These are phyloP conservation scores for Haliclystus octoradiatus DNA, from an alignment of 30 jellyfish, hydroid and myxozoan species.

Conservation along the genomic window DNA sequence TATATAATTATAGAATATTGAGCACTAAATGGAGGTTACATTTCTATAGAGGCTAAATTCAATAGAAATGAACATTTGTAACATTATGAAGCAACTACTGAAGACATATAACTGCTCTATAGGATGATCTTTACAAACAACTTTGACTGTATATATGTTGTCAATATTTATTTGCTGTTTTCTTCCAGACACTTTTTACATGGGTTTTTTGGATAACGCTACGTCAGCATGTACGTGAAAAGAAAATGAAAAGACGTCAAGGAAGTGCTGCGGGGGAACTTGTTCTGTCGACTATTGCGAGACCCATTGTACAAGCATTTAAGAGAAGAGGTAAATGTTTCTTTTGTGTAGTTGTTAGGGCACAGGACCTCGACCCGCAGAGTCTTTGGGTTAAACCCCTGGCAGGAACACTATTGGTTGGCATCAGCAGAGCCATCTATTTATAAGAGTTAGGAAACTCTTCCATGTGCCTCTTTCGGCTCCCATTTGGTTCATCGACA, in stretches of 20 bases:
- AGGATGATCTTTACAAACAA: background rate
- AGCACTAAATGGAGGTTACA: background rate
- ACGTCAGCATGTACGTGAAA: conserved; percentile 87
- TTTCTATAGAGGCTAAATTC: background rate
- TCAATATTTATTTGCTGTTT: background rate
- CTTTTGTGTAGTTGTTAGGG: no score
- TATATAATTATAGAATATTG: no score
- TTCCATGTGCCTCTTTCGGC: no score
- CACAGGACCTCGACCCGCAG: no score
- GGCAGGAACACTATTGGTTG: no score
- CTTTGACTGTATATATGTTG: conserved; percentile 3
- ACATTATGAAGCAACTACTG: background rate
- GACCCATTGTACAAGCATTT: conserved; percentile 82
- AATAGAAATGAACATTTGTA: background rate
- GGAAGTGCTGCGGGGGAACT: conserved; percentile 46
- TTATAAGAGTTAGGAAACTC: no score
- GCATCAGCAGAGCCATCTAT: no score
- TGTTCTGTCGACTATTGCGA: conserved; percentile 74
- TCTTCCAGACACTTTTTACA: conserved; percentile 60
- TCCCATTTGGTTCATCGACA: no score
- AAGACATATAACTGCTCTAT: background rate
- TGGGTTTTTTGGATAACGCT: conserved; percentile 85
- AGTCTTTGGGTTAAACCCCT: no score
- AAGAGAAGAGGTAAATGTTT: conserved; percentile 14
- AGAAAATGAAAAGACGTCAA: conserved; percentile 43